These are phyloP conservation scores for Cheilosia vulpina DNA, from an alignment of 2,888 invertebrate genomes.

Conservation along the genomic window DNA sequence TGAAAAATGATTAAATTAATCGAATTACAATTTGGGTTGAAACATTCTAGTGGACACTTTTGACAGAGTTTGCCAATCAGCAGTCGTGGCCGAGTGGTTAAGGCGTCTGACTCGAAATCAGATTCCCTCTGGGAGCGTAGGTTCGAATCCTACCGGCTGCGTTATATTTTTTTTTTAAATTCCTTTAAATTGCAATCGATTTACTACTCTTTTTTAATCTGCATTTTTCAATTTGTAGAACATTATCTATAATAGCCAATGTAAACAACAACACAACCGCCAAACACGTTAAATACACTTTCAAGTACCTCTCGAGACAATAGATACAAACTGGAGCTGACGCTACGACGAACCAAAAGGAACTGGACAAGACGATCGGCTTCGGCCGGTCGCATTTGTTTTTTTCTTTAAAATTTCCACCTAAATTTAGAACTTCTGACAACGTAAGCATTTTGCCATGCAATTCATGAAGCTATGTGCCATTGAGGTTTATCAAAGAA, in stretches of 20 bases:
- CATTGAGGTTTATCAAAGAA: constrained; percentile 31
- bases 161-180: constrained; percentile 50
- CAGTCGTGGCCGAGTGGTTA: constrained; percentile 76
- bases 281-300: constrained; percentile 8
- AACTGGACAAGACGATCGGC: constrained; percentile 46
- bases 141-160: constrained; percentile 67
- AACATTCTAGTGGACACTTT: constrained; percentile 22
- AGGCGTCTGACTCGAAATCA: constrained; percentile 76
- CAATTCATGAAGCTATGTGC: constrained; percentile 12
- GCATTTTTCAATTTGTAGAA: neutral
- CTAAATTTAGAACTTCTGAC: constrained; percentile 60
- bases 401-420: constrained; percentile 30
- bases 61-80: constrained; percentile 15
- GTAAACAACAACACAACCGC: constrained; percentile 53
- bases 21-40: neutral
- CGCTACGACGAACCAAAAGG: constrained; percentile 44
- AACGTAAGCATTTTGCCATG: constrained; percentile 72
- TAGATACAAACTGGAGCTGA: constrained; percentile 37
- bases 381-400: neutral
- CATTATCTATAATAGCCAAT: constrained; percentile 14
- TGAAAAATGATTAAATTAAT: neutral
- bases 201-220: neutral
- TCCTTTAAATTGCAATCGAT: neutral
- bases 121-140: constrained; percentile 76
- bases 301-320: constrained; percentile 28